These are phyloP conservation scores for Ceyx margarethae DNA, from an alignment of 2,113 vertebrate genomes.

Conservation along the genomic window DNA sequence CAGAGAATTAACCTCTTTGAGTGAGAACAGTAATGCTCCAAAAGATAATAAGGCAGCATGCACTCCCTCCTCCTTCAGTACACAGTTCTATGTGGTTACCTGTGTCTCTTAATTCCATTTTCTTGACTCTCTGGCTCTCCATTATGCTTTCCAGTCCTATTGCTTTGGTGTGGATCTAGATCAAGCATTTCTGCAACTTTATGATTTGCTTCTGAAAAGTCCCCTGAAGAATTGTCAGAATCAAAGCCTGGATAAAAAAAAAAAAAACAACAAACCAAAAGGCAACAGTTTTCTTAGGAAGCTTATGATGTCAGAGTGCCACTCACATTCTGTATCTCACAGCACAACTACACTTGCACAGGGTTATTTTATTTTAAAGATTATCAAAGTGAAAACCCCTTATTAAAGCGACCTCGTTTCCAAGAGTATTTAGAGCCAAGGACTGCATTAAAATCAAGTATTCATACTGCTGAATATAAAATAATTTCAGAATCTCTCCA, in stretches of 20 bases:
- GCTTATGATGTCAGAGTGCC: background rate
- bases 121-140: conserved; percentile 82
- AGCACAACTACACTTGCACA: background rate
- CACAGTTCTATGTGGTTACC: conserved; percentile 76
- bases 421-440: background rate
- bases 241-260: conserved; percentile 85
- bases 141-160: conserved; percentile 69
- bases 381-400: background rate
- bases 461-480: background rate
- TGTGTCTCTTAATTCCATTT: conserved; percentile 91
- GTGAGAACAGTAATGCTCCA: background rate
- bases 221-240: conserved; percentile 91
- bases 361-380: background rate
- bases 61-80: background rate
- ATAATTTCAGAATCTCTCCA: background rate
- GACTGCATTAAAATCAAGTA: background rate
- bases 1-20: background rate
- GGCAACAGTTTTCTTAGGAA: background rate
- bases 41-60: background rate
- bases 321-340: background rate
- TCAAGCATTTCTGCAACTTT: conserved; percentile 78
- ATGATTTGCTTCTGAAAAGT: conserved; percentile 86
- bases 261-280: background rate
- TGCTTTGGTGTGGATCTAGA: conserved; percentile 63
- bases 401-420: conserved; percentile 1